Conservation (phyloP, 2,888 invertebrate species). For the Lymantria monacha region DNA sequence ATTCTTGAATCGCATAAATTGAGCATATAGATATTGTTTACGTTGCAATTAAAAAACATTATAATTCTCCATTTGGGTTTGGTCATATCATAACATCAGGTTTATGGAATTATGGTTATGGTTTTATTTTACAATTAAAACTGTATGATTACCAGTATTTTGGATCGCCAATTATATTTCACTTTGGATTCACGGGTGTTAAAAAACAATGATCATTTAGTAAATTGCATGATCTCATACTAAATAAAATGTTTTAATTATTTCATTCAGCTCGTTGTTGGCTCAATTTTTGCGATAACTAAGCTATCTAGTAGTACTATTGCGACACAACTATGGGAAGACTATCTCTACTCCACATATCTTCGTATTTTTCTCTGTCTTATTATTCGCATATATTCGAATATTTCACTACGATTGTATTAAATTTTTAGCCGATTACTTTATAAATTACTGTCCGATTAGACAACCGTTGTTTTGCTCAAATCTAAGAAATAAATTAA, state of each 20-base stretch:
- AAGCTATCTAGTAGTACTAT: conserved; percentile 5
- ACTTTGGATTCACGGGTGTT: not conserved
- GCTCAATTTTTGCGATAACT: conserved; percentile 32
- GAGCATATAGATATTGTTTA: conserved; percentile 22
- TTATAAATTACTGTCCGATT: not conserved
- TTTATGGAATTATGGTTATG: too few relatives aligned
- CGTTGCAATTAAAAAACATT: too few relatives aligned
- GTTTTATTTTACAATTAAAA: too few relatives aligned
- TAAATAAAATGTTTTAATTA: not conserved
- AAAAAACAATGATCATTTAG: not conserved
- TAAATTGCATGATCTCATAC: not conserved
- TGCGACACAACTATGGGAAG: conserved; percentile 10
- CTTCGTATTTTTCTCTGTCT: not conserved
- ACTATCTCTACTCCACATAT: not conserved
- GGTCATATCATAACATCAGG: too few relatives aligned
- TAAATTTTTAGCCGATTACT: too few relatives aligned
- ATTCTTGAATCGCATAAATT: conserved; percentile 42
- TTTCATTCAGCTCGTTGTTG: not conserved
- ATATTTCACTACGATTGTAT: not conserved
- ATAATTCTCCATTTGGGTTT: too few relatives aligned
- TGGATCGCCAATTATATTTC: not conserved
- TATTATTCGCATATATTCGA: not conserved
- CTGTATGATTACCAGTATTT: too few relatives aligned
- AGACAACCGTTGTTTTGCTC: too few relatives aligned
- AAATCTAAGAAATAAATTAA: too few relatives aligned